phyloP scores from a whole-genome alignment of 2,797 vertebrate genomes.

The Falco concolor region DNA sequence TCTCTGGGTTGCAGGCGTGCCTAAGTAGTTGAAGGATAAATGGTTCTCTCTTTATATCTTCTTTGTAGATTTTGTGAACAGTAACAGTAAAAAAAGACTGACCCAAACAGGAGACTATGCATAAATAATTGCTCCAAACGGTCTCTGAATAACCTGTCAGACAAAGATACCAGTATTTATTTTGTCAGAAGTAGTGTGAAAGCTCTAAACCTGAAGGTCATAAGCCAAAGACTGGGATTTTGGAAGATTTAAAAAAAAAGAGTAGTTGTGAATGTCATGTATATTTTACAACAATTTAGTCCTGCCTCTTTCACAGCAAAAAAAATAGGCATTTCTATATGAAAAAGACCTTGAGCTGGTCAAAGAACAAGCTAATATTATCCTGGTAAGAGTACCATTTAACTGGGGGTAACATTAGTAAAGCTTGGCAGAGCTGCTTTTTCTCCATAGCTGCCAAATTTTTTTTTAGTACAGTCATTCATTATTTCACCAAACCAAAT shows the following conservation, averaged over 20 bases:
- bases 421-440: neutral
- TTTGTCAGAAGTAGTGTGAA: neutral
- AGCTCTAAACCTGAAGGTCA: neutral
- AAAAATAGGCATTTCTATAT: neutral
- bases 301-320: neutral
- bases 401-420: neutral
- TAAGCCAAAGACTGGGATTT: neutral
- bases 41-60: neutral
- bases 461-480: neutral
- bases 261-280: neutral
- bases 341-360: neutral
- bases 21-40: neutral
- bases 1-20: neutral
- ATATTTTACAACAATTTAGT: neutral
- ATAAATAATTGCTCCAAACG: neutral
- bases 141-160: neutral
- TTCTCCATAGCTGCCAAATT: neutral
- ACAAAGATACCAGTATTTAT: neutral
- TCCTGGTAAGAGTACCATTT: neutral
- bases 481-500: constrained; percentile 1
- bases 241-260: neutral
- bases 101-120: neutral
- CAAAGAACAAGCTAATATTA: neutral
- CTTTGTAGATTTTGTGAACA: neutral
- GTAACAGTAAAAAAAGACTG: neutral